A percentile compares a stretch with the other conserved stretches of the same genome.
phyloP scores from a whole-genome alignment of 2,888 invertebrate genomes.

The Cerceris ruficornis region DNA sequence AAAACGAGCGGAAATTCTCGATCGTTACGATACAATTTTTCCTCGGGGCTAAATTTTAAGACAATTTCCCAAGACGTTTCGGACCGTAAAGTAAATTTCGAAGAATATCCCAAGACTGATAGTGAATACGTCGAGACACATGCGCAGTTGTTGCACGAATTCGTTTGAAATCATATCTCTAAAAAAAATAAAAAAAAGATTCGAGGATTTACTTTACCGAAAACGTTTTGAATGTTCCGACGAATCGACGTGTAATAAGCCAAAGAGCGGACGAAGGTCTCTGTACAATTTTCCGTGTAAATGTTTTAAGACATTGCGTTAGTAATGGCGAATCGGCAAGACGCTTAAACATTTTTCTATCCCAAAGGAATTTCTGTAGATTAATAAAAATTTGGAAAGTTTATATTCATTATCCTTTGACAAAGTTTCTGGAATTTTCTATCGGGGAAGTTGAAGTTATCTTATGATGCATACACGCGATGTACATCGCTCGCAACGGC shows the following conservation, averaged over 20 bases:
- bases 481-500: too few relatives aligned
- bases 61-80: slow-evolving; percentile 45
- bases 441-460: too few relatives aligned
- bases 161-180: slow-evolving; percentile 28
- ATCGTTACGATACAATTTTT: slow-evolving; percentile 23
- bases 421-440: too few relatives aligned
- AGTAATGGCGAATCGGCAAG: too few relatives aligned
- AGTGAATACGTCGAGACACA: slow-evolving; percentile 46
- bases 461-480: too few relatives aligned
- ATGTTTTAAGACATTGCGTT: too few relatives aligned
- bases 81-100: slow-evolving; percentile 27
- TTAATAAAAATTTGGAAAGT: too few relatives aligned
- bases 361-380: too few relatives aligned
- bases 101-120: slow-evolving; percentile 57
- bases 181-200: slow-evolving; percentile 3
- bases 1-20: slow-evolving; percentile 14
- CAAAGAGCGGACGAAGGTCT: slow-evolving; percentile 35
- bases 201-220: slow-evolving; percentile 39
- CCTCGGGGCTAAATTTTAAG: slow-evolving; percentile 20
- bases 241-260: slow-evolving; percentile 7
- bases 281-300: slow-evolving; percentile 16
- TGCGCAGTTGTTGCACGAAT: slow-evolving; percentile 42
- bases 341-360: too few relatives aligned
- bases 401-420: too few relatives aligned
- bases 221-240: slow-evolving; percentile 43